These are phyloP conservation scores for Amazonetta brasiliensis DNA, from an alignment of 2,797 vertebrate species.

Conservation along the genomic window DNA sequence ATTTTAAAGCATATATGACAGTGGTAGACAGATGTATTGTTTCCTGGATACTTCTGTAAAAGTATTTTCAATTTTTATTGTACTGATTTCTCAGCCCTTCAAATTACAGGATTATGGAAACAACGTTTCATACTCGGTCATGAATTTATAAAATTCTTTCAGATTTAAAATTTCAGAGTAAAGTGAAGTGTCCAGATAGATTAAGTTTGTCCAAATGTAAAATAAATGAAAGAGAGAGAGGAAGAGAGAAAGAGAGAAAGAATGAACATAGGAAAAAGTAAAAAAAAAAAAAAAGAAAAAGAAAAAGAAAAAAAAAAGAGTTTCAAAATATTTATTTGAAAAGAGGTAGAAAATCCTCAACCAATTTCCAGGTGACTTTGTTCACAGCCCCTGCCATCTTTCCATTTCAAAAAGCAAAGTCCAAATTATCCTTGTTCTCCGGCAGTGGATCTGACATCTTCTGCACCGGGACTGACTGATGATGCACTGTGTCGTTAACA, in stretches of 20 bases:
- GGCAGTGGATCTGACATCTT: slow-evolving; percentile 64
- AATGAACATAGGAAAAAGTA: background rate
- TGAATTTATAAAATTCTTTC: background rate
- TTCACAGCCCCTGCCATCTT: slow-evolving; percentile 30
- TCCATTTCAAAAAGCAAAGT: slow-evolving; percentile 47
- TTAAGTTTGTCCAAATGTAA: background rate
- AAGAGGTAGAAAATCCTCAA: slow-evolving; percentile 16
- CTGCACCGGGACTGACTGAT: slow-evolving; percentile 56
- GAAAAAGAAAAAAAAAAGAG: background rate
- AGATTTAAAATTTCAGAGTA: background rate
- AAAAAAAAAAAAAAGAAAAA: background rate
- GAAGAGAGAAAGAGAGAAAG: fast-evolving
- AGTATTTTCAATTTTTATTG: background rate
- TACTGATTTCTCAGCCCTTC: background rate
- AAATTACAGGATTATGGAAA: background rate
- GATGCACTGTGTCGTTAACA: slow-evolving; percentile 49
- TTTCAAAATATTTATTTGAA: background rate
- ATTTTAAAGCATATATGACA: background rate
- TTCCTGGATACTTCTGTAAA: background rate
- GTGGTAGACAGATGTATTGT: background rate
- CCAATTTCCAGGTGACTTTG: slow-evolving; percentile 41
- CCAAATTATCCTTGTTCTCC: slow-evolving; percentile 61
- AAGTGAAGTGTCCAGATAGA: background rate
- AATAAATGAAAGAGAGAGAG: background rate
- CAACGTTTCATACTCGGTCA: background rate